Evolutionary conservation across 1,140 invertebrate genomes (phyloP), one percentile per base, ranked within the genome.

Genomic region (Solenopsis fugax): DNA sequence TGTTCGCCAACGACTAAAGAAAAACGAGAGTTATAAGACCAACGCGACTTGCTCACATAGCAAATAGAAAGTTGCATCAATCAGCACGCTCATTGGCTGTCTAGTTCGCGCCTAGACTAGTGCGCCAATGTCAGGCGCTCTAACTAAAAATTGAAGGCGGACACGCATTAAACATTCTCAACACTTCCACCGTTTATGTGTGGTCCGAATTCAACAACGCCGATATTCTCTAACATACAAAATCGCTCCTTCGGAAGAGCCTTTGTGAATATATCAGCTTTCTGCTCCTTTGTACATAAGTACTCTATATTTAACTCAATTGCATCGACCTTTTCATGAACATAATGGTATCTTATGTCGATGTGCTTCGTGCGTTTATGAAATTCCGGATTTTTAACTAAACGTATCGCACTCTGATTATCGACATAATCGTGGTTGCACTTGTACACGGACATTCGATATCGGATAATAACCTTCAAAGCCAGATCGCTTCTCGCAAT

Each of bases 401-500:
- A 34, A 0, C 12, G 6, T 13, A 77, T 77, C 0, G 58, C 56
- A 24, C 58, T 78, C n/a, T 78, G 34, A 4, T 78, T 78, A 2
- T 78, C 45, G 1, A 58, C 16, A n/a, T 24, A 64, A 78, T 10
- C 6, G 21, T 29, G 16, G 73, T 78, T 24, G 24, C 62, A 12
- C n/a, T 1, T 9, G 10, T 9, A 29, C 24, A 16, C 2, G 0
- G 3, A 16, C 9, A n/a, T 9, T 10, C 34, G n/a, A 90, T 73
- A 54, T 89, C 87, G 0, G 60, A 69, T 18, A 92, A 54, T 1
- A 93, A 50, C 75, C 48, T 24, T 56, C 56, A 86, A 0, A 95
- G 72, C 93, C 93, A 95, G n/a, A 95, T 80, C 0, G 89, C 56
- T 88, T 95, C 94, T 89, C 92, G 93, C 18, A 93, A 87, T 60